Base-by-base conservation (phyloP, 2,888 invertebrate genomes). In the Hyalella azteca region DNA sequence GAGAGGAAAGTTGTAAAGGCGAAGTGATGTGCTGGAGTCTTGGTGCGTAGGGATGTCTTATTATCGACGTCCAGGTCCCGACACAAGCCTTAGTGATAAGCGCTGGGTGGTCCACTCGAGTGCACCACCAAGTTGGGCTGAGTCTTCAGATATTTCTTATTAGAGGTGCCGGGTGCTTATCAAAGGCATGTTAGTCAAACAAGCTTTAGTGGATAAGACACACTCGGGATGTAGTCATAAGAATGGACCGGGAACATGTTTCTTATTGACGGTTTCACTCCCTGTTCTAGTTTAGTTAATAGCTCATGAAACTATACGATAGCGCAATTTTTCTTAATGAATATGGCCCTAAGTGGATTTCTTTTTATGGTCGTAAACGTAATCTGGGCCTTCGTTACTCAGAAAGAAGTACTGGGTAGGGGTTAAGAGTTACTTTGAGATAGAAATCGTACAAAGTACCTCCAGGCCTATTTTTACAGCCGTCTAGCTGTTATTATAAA, bases 151-250 rank as follows among this genome's bases (percentile, higher is more conserved):
- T 66, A 66, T 36, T 36, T 66, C 66, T 66, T 66, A 66, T 66
- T 66, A 66, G 36, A 66, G 66, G 66, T 66, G 36, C 36, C 66
- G 36, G 36, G 66, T 4, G 7, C 66, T 36, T 66, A 66, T 66
- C 66, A 36, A 66, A 66, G 36, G 66, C 36, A 66, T 66, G 66
- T 66, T 66, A 66, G 66, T 66, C 66, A 66, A 66, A 66, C 66
- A 66, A 66, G 66, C 66, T 66, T 66, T n/a, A 66, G 66, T 15
- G 66, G 66, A 66, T 66, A 66, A 66, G 36, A 15, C 19, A 66
- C 66, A 66, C 66, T 66, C 36, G 32, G 66, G 32, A 36, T 66
- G 66, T 66, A 36, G 66, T 39, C 66, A 66, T 66, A 66, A 19
- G 36, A 29, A 36, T 66, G 66, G 36, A 36, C 36, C 32, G 36